Conservation (phyloP, 2,113 vertebrate genomes). For the Donacobius atricapilla region DNA sequence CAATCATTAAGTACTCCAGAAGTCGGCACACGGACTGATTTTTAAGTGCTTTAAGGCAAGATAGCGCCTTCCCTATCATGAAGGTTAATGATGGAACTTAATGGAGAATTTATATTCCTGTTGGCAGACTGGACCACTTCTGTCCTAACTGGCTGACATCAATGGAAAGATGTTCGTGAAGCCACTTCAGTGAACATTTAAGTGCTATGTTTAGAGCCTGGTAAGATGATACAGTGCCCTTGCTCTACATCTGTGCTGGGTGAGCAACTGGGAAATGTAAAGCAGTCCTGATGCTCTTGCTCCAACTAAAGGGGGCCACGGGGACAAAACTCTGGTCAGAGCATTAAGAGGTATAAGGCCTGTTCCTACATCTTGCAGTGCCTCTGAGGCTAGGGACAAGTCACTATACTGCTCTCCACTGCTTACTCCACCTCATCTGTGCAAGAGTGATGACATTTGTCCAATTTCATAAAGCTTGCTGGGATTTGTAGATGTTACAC, state of each 20-base stretch:
- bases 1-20: neutral
- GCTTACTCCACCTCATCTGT: neutral
- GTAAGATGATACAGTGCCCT: neutral
- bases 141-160: neutral
- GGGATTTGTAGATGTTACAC: neutral
- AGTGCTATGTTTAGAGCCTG: neutral
- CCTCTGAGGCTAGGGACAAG: neutral
- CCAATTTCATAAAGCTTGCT: neutral
- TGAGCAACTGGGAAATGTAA: neutral
- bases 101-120: neutral
- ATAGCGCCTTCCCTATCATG: neutral
- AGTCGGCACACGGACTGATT: neutral
- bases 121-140: neutral
- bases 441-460: neutral
- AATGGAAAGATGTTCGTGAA: neutral
- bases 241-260: neutral
- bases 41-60: neutral
- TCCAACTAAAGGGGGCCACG: accelerated
- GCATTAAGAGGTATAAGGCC: neutral
- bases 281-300: accelerated
- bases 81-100: neutral
- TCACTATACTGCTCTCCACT: neutral
- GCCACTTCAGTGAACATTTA: neutral
- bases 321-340: neutral
- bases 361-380: neutral